Evolutionary conservation across 1,140 invertebrate species (phyloP).

Genomic region (Drosophila bocqueti): DNA sequence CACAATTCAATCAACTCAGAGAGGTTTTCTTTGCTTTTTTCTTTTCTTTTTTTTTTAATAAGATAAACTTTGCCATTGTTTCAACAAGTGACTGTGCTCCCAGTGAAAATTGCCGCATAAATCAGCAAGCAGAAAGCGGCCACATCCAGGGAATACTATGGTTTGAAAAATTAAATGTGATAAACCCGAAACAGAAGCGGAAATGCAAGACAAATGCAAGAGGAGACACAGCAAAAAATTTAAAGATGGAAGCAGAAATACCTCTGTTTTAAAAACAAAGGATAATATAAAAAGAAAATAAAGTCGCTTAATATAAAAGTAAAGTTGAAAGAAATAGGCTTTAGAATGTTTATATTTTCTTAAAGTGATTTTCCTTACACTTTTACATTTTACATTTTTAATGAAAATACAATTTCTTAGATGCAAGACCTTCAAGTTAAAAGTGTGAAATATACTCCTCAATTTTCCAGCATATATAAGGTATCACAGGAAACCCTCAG

Average conservation of each 20-base stretch:
- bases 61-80: constrained; percentile 45
- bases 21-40: not conserved
- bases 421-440: no score
- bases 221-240: not conserved
- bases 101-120: constrained; percentile 61
- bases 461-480: not conserved
- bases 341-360: no score
- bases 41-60: not conserved
- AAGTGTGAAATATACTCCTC: not conserved
- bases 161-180: constrained; percentile 76
- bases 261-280: not conserved
- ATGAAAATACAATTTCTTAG: no score
- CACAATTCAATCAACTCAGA: constrained; percentile 58
- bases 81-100: constrained; percentile 45
- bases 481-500: not conserved
- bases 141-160: constrained; percentile 53
- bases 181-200: constrained; percentile 47
- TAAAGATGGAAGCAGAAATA: not conserved
- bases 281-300: not conserved
- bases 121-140: constrained; percentile 63
- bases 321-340: no score
- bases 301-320: no score
- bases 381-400: no score
- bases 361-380: no score
- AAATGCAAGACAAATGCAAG: constrained; percentile 20